phyloP scores from a whole-genome alignment of 64 coral and sea anemone species.

The Acropora tenuis region DNA sequence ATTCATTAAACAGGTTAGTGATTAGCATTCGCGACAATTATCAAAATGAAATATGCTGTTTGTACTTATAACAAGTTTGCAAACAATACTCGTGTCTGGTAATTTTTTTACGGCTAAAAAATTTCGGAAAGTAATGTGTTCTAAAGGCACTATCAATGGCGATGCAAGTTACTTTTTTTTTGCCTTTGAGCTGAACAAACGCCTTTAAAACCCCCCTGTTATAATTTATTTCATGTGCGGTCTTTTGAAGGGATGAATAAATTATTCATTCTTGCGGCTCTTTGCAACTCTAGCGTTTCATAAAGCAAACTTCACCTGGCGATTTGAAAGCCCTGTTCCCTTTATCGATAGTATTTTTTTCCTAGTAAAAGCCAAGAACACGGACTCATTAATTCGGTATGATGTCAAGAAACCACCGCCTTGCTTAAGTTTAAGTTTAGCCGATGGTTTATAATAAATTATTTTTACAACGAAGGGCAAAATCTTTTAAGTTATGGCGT shows the following conservation, averaged over 20 bases:
- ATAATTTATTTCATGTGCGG: constrained; percentile 19
- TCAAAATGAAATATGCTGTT: neutral
- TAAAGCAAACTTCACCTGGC: neutral
- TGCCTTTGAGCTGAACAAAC: neutral
- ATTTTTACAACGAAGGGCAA: constrained; percentile 11
- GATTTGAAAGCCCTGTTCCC: neutral
- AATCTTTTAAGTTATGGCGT: neutral
- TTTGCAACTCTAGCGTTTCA: neutral
- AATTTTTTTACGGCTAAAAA: neutral
- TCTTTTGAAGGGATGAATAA: constrained; percentile 31
- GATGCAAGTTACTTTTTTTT: neutral
- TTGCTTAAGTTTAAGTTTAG: neutral
- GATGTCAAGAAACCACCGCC: neutral
- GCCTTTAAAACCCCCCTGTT: neutral
- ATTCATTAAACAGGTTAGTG: neutral
- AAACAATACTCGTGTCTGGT: neutral
- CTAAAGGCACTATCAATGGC: neutral
- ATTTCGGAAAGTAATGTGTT: neutral
- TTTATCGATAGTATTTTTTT: neutral
- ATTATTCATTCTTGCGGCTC: constrained; percentile 30
- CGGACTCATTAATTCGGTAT: neutral
- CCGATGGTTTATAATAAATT: constrained; percentile 20
- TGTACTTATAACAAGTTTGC: neutral
- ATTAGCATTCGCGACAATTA: neutral
- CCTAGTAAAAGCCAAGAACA: neutral